Evolutionary conservation across 2,797 vertebrate species (phyloP).

Genomic region (Smutsia temminckii): DNA sequence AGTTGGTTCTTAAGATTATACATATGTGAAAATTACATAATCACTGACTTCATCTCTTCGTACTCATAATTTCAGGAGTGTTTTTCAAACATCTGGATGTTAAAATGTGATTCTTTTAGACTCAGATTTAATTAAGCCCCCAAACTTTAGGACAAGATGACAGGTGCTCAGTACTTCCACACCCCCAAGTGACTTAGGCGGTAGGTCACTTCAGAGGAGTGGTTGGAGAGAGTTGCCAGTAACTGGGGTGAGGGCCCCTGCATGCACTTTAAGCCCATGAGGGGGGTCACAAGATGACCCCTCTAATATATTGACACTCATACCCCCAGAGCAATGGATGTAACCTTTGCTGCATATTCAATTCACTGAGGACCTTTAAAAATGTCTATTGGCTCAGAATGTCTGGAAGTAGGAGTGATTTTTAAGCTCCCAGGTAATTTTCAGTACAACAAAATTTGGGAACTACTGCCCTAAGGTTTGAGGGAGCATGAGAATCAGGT

Average conservation of each 20-base stretch:
- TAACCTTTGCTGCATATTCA: background rate
- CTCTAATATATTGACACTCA: accelerated
- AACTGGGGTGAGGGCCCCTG: accelerated
- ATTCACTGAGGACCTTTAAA: background rate
- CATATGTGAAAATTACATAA: background rate
- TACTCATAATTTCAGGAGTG: background rate
- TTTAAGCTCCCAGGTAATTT: background rate
- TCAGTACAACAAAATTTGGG: background rate
- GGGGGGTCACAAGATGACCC: accelerated
- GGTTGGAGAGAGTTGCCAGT: background rate
- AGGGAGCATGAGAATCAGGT: background rate
- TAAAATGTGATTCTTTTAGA: background rate
- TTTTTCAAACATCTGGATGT: background rate
- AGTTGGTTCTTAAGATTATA: background rate
- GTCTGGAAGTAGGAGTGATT: background rate
- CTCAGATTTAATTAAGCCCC: background rate
- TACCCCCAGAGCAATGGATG: accelerated
- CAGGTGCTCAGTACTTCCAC: background rate
- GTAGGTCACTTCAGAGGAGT: background rate
- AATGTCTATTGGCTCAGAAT: background rate
- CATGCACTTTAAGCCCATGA: accelerated
- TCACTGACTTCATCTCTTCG: background rate
- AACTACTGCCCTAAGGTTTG: background rate
- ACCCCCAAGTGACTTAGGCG: background rate
- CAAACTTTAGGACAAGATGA: background rate